Conservation (phyloP, 2,888 invertebrate genomes). For the Cabera pusaria region DNA sequence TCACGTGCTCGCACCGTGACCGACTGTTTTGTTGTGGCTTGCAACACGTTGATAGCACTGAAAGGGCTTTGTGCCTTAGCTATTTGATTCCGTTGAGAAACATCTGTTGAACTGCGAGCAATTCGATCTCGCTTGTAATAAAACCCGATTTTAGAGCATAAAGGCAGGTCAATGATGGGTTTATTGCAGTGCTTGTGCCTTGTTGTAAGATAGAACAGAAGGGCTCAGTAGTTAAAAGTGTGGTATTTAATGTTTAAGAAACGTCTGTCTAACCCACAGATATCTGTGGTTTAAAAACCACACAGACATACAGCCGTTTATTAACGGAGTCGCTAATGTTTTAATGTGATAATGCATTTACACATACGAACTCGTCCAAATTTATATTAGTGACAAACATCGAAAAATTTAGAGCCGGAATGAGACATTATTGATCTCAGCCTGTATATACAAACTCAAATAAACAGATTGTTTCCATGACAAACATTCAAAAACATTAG, state of each 20-base stretch:
- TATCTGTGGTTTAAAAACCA: too few species aligned
- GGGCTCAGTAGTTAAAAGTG: too few species aligned
- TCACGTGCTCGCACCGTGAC: constrained; percentile 62
- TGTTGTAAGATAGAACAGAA: too few species aligned
- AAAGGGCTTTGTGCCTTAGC: constrained; percentile 35
- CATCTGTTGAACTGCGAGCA: constrained; percentile 1
- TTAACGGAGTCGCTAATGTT: too few species aligned
- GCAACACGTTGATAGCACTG: constrained; percentile 38
- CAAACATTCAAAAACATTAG: constrained; percentile 2
- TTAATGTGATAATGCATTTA: constrained; percentile 6
- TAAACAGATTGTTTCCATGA: constrained; percentile 3
- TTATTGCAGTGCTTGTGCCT: too few species aligned
- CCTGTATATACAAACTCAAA: not conserved
- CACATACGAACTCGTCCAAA: not conserved
- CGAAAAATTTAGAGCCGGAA: not conserved
- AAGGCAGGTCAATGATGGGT: too few species aligned
- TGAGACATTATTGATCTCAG: not conserved
- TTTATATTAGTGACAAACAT: constrained; percentile 6
- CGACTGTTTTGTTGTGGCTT: constrained; percentile 54
- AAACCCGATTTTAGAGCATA: constrained; percentile 6
- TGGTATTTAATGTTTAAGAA: too few species aligned
- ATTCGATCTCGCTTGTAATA: constrained; percentile 1
- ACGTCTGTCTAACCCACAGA: too few species aligned
- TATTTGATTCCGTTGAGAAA: constrained; percentile 20
- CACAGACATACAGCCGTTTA: too few species aligned